Evolutionary conservation across 37 sponge, comb jelly and placozoan species (phyloP).

Genomic region (Ephydatia muelleri): DNA sequence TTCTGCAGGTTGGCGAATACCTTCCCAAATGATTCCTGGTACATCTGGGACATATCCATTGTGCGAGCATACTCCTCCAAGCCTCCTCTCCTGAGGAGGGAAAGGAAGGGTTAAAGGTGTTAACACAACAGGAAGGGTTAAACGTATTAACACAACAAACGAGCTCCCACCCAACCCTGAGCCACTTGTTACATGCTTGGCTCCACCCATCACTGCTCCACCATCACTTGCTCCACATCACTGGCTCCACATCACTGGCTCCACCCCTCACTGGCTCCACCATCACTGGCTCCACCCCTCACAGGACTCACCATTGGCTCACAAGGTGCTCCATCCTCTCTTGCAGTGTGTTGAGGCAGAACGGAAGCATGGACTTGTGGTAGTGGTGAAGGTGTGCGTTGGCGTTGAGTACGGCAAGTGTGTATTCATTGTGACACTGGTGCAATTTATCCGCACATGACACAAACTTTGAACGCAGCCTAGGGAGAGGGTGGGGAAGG

Average conservation of each 20-base stretch:
- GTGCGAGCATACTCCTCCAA: constrained; percentile 40
- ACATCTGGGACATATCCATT: constrained; percentile 37
- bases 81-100: constrained; percentile 48
- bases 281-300: not conserved
- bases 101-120: not conserved
- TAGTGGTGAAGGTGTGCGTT: constrained; percentile 58
- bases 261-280: not conserved
- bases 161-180: too few species aligned
- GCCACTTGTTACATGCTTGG: too few species aligned
- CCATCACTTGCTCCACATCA: too few species aligned
- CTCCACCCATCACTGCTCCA: too few species aligned
- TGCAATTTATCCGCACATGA: constrained; percentile 49
- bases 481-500: too few species aligned
- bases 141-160: too few species aligned
- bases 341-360: constrained; percentile 69
- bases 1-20: constrained; percentile 23
- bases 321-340: constrained; percentile 67
- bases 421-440: constrained; percentile 74
- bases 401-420: constrained; percentile 64
- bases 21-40: constrained; percentile 41
- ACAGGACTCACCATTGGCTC: constrained; percentile 61
- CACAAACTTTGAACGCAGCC: constrained; percentile 59
- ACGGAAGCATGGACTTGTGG: constrained; percentile 38
- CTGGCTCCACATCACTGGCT: too few species aligned
- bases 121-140: too few species aligned